phyloP scores from a whole-genome alignment of 1,140 invertebrate species.

The Gerris buenoi region DNA sequence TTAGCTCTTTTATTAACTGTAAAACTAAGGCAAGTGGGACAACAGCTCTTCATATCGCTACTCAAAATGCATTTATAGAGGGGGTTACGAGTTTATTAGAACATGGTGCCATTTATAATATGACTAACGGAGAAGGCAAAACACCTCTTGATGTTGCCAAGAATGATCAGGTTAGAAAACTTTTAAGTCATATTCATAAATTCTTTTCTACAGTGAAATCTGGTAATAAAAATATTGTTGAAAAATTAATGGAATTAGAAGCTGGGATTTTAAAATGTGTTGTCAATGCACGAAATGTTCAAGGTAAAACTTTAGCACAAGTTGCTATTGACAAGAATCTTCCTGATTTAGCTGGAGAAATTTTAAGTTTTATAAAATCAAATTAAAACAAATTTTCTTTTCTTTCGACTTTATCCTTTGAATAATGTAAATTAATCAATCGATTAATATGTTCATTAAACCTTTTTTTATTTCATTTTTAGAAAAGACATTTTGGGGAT shows the following conservation, averaged over 20 bases:
- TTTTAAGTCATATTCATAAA: neutral
- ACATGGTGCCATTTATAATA: neutral
- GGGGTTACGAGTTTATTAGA: neutral
- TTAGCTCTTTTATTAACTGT: neutral
- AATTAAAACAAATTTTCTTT: too few relatives aligned
- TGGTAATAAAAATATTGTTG: neutral
- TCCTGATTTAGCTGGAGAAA: neutral
- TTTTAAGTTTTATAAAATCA: too few relatives aligned
- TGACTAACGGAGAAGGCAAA: neutral
- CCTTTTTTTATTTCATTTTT: too few relatives aligned
- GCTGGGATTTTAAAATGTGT: neutral
- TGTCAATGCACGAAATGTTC: neutral
- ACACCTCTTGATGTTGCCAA: neutral
- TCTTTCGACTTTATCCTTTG: too few relatives aligned
- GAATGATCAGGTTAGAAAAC: neutral
- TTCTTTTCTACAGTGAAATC: neutral
- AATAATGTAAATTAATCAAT: too few relatives aligned
- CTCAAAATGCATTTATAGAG: neutral
- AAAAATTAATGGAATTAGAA: neutral
- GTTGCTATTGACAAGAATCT: neutral
- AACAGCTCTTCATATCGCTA: neutral
- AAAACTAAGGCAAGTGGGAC: neutral
- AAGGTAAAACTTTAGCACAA: neutral
- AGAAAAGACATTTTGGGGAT: too few relatives aligned
- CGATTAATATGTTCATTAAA: too few relatives aligned